Percentiles rank a stretch among this genome's conserved stretches.
Evolutionary conservation across 30 jellyfish, hydroid and myxozoan genomes (phyloP).

Genomic region (Cassiopea andromeda): DNA sequence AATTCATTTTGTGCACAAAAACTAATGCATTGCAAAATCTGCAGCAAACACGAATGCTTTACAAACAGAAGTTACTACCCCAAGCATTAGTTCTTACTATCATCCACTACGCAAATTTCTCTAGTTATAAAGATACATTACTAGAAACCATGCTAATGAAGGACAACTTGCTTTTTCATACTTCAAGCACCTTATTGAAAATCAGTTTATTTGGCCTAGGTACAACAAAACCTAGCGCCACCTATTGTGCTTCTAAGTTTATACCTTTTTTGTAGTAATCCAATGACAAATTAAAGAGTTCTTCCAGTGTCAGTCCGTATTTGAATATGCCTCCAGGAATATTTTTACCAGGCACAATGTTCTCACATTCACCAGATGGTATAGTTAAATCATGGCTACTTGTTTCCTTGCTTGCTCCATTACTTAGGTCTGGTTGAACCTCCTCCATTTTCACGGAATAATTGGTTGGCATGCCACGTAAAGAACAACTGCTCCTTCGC

Average conservation of each 20-base stretch:
- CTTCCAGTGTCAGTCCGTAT: conserved; percentile 79
- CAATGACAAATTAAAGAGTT: conserved; percentile 72
- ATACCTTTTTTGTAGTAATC: conserved; percentile 87
- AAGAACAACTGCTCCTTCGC: conserved; percentile 27
- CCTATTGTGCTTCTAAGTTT: too few relatives aligned
- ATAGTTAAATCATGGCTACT: conserved; percentile 32
- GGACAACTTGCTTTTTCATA: too few relatives aligned
- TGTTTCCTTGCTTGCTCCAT: background rate
- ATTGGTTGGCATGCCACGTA: conserved; percentile 52
- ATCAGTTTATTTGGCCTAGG: background rate
- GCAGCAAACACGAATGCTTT: too few relatives aligned
- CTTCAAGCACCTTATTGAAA: too few relatives aligned
- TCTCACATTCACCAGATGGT: conserved; percentile 45
- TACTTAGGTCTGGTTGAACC: conserved; percentile 28
- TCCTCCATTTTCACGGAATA: conserved; percentile 62
- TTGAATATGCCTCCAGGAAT: conserved; percentile 30
- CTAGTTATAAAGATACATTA: too few relatives aligned
- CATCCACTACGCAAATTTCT: too few relatives aligned
- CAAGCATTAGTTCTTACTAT: too few relatives aligned
- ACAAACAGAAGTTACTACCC: too few relatives aligned
- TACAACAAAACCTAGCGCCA: background rate
- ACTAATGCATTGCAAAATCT: too few relatives aligned
- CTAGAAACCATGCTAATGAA: too few relatives aligned
- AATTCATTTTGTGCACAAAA: too few relatives aligned
- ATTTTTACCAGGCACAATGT: background rate